Base-by-base conservation (phyloP, 2,888 invertebrate genomes). In the Baccha elongata region DNA sequence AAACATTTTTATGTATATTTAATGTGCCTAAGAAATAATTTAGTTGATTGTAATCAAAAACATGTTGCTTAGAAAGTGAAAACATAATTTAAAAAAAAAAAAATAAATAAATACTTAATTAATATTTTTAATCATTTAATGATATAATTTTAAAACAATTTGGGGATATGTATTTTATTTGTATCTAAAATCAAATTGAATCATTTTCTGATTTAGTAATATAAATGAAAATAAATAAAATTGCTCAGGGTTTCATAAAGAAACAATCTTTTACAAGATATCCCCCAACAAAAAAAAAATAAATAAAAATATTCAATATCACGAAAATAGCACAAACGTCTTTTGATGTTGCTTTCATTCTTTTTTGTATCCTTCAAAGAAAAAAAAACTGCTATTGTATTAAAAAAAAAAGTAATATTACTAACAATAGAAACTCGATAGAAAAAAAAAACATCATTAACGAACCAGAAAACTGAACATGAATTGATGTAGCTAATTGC, bases 21-120 rank as follows among this genome's bases (percentile, higher is more conserved):
- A 88, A 89, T 88, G 89, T 88, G 89, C 88, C 88, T 89, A 87
- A 86, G 76, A 78, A 85, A 85, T 87, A n/a, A 81, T 84, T 87
- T 81, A 72, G 48, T 68, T 83, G 48, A 72, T 62, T 83, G 44
- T 68, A 78, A 69, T 67, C 58, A 76, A 81, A 81, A 52, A 80
- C 32, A 53, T 76, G 76, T 83, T 83, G 78, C 78, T 75, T 85
- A 83, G 74, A 81, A 76, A 85, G 74, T 73, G 6, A 52, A 83
- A 83, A 76, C 44, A 72, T 42, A 67, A 37, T 21, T 19, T 19
- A 55, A 19, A 53, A 55, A 76, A 53, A 7, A 15, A 10, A 60
- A 32, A 71, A 60, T 19, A 65, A 53, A 4, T 13, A 37, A 37
- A 4, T 13, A 17, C 32, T 19, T 35, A 37, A 23, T 23, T 11